Evolutionary conservation across 2,888 invertebrate species (phyloP), one percentile per base, ranked within the genome.

Genomic region (Epirrita christyi): DNA sequence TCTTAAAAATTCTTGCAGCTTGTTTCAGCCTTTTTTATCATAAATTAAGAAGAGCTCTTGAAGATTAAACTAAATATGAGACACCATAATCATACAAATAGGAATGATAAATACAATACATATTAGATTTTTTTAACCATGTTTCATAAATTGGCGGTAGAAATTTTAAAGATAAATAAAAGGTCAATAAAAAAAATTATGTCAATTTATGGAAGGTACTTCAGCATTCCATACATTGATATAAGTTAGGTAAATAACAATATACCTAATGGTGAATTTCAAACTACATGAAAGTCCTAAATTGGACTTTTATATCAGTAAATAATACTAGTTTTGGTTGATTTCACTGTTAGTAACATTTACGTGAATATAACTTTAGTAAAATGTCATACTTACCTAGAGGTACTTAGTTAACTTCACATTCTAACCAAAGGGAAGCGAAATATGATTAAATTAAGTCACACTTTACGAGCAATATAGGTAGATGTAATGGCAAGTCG

Each of bases 171-270:
- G 8, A 8, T 7, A 32, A 32, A 9, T 6, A 7, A 32, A 32
- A 7, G 9, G 7, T 32, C 32, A 32, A 5, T 32, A 5, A 32
- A 2, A 32, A 9, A 32, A 32, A 29, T 36, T 34, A 76, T 77
- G 68, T 76, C 82, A 83, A 82, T 78, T 78, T 81, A 81, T 81
- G 74, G 81, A 80, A 82, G 78, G 77, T 48, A 36, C 11, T 61
- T 55, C 55, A 60, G 64, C 78, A 72, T 81, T 76, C 81, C 82
- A 81, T 82, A 82, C 81, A 80, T 76, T 78, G 81, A 72, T 21
- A 21, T 21, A 21, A 21, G 21, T 21, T 3, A 3, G 21, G 21
- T 21, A 21, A 21, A 21, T 21, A 21, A 21, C 21, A 2, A 66
- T 63, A 67, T 32, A 52, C 9, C 65, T 71, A 69, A 11, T 68